These are phyloP conservation scores for Meteorus colon DNA, from an alignment of 2,888 invertebrate species.

Conservation along the genomic window DNA sequence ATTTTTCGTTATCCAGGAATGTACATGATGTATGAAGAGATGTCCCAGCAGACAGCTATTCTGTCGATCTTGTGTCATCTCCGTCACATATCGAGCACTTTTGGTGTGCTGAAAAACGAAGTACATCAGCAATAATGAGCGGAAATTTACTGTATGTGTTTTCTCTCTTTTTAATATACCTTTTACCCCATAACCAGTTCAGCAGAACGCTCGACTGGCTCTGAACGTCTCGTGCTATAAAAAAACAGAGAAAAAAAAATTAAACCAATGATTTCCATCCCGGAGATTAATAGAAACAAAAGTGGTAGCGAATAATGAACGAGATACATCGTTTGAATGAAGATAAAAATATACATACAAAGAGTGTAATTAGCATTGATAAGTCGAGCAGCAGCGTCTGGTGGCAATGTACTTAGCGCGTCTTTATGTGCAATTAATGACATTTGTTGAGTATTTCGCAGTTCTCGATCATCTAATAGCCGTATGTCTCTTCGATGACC, in stretches of 20 bases:
- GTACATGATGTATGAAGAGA: background rate
- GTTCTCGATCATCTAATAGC: constrained; percentile 84
- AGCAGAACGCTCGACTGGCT: constrained; percentile 86
- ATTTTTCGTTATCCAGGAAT: background rate
- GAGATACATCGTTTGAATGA: background rate
- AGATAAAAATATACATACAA: constrained; percentile 77
- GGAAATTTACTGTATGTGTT: background rate
- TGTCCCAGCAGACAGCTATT: background rate
- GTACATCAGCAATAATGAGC: background rate
- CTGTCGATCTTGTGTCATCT: background rate
- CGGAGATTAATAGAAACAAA: background rate
- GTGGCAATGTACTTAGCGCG: constrained; percentile 80
- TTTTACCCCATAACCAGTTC: constrained; percentile 88
- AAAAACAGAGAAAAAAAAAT: constrained; percentile 43
- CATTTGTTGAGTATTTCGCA: constrained; percentile 83
- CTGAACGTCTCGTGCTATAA: constrained; percentile 84
- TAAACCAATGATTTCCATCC: background rate
- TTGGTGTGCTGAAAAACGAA: constrained; percentile 66
- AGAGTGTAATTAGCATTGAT: constrained; percentile 85
- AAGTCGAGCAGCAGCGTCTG: constrained; percentile 83
- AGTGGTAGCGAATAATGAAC: background rate
- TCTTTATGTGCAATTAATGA: constrained; percentile 82
- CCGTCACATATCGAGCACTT: constrained; percentile 72
- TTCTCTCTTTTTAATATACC: constrained; percentile 63
- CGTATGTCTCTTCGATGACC: constrained; percentile 85